A percentile compares a stretch with the other conserved stretches of the same genome.
Evolutionary conservation across 2,888 invertebrate genomes (phyloP).

Genomic region (Sympetrum striolatum): DNA sequence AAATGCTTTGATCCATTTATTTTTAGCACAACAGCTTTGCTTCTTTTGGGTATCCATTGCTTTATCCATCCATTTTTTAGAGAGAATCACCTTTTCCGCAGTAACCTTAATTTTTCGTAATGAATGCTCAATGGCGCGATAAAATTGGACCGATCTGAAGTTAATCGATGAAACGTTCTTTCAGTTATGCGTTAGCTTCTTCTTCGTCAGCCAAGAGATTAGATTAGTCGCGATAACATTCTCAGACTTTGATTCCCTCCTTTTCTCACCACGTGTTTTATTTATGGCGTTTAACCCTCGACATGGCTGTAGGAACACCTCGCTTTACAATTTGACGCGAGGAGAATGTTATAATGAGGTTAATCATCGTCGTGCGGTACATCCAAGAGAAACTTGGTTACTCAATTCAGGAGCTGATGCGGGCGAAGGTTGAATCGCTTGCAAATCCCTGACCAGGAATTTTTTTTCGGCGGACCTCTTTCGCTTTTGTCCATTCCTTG

Average conservation of each 20-base stretch:
- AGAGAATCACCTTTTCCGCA: too few species aligned
- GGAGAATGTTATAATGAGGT: background rate
- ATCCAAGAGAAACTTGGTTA: background rate
- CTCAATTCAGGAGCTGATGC: background rate
- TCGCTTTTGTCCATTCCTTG: background rate
- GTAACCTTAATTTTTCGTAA: too few species aligned
- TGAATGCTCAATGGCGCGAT: too few species aligned
- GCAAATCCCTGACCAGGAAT: background rate
- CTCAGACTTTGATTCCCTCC: background rate
- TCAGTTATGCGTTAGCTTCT: background rate
- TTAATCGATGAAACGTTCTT: background rate
- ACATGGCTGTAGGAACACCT: background rate
- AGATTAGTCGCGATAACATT: background rate
- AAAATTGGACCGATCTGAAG: too few species aligned
- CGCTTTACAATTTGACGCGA: background rate
- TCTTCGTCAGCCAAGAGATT: background rate
- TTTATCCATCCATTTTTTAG: too few species aligned
- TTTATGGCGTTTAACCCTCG: background rate
- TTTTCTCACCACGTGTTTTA: background rate
- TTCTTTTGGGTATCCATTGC: too few species aligned
- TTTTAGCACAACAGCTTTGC: too few species aligned
- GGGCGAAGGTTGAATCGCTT: background rate
- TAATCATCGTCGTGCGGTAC: background rate
- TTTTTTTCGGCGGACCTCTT: background rate
- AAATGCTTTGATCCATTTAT: too few species aligned